Percentiles rank a stretch among this genome's conserved stretches.
Evolutionary conservation across 1,140 invertebrate genomes (phyloP).

Genomic region (Dufourea novaeangliae): DNA sequence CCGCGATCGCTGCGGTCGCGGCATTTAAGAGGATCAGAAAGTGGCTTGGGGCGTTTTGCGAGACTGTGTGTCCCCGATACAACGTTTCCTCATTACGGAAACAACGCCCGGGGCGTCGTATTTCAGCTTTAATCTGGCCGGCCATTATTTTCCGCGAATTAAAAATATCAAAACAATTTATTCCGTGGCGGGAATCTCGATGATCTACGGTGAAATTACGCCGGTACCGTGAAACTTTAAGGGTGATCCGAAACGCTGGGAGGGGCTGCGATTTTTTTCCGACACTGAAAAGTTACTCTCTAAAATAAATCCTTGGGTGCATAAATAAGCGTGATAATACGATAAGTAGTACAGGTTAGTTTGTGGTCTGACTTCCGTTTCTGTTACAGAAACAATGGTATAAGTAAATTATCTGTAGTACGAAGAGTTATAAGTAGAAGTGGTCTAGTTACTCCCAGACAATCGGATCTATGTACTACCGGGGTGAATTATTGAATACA

Average conservation of each 20-base stretch:
- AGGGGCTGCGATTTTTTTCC: no score
- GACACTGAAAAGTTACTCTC: no score
- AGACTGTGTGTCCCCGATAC: background rate
- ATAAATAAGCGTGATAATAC: no score
- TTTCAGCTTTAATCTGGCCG: constrained; percentile 34
- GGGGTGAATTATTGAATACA: no score
- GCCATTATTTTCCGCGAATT: constrained; percentile 39
- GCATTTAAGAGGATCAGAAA: constrained; percentile 19
- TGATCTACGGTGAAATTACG: constrained; percentile 22
- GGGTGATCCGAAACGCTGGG: background rate
- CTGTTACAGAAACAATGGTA: no score
- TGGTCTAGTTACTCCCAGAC: no score
- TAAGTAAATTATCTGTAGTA: no score
- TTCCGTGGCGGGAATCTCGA: constrained; percentile 9
- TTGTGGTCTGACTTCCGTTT: no score
- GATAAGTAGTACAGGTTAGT: no score
- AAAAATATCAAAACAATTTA: constrained; percentile 49
- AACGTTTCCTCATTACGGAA: constrained; percentile 35
- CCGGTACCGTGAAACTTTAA: background rate
- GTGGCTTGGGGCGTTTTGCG: background rate
- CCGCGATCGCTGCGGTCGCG: background rate
- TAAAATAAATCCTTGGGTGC: no score
- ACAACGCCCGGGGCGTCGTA: constrained; percentile 23
- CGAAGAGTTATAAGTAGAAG: no score
- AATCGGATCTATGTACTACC: no score